phyloP scores from a whole-genome alignment of 2,888 invertebrate species.

The Linyphia triangularis region DNA sequence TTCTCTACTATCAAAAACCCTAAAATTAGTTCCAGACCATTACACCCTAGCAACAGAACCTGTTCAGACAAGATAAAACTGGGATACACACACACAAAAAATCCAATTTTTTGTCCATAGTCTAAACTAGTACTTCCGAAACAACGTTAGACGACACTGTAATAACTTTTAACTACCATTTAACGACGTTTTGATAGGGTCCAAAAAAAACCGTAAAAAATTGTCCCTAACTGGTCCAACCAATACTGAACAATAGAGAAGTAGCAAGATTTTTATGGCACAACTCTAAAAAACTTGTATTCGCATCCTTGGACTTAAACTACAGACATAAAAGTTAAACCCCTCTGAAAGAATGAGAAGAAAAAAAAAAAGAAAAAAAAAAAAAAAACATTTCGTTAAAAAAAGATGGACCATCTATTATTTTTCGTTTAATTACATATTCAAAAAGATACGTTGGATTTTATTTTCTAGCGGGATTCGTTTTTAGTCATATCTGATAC shows the following conservation, averaged over 20 bases:
- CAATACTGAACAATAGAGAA: background rate
- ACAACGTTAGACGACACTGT: conserved; percentile 29
- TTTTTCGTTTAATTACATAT: conserved; percentile 28
- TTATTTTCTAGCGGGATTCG: no score
- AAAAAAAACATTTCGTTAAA: no score
- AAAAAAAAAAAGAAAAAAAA: background rate
- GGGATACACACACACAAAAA: background rate
- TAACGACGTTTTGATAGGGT: conserved; percentile 62
- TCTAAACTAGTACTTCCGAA: conserved; percentile 31
- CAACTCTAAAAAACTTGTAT: background rate
- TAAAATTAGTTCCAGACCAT: conserved; percentile 11
- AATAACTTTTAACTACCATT: conserved; percentile 63
- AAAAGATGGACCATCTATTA: conserved; percentile 3
- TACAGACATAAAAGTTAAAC: conserved; percentile 23
- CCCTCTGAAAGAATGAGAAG: background rate
- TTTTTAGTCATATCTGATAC: background rate
- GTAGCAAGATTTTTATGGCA: conserved; percentile 30
- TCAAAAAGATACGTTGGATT: background rate
- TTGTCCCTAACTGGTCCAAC: background rate
- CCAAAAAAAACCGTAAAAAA: conserved; percentile 1
- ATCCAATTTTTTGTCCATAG: background rate
- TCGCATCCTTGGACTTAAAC: conserved; percentile 10
- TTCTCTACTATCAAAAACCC: background rate
- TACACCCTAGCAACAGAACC: background rate
- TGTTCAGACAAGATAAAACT: background rate